Evolutionary conservation across 1,140 invertebrate species (phyloP), one percentile per base, ranked within the genome.

Genomic region (Psilanteris sp.): DNA sequence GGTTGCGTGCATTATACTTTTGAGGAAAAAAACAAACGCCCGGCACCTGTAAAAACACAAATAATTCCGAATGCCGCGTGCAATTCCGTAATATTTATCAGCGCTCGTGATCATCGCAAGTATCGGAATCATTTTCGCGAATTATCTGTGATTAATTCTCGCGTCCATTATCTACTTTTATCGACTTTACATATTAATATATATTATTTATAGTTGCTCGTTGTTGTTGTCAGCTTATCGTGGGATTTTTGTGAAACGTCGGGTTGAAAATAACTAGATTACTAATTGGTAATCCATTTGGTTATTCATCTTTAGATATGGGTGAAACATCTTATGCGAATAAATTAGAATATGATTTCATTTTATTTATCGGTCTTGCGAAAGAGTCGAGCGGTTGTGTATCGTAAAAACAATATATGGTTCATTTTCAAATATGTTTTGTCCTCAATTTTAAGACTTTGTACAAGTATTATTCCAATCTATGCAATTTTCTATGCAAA

Each of bases 31-130:
- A 70, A 52, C 7, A 68, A 48, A 52, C 41, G 14, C 29, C 29
- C 15, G 29, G 14, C 55, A 71, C 31, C 46, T 54, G 55, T 54
- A 10, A 39, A 31, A 62, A 71, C 46, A 55, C 27, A 48, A 50
- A 52, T 34, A 31, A 50, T 41, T 67, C 46, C 10, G 39, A 44
- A 18, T 11, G 37, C 15, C 43, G 44, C 59, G 34, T 8, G 29
- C 15, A 57, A 68, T 55, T 67, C 39, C 39, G 37, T 64, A 34
- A 44, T 20, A 27, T 52, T 57, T 52, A 70, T 52, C 54, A 50
- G 31, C 15, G 20, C 16, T 32, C 22, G 37, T 26, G 57, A 48
- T 48, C 15, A 20, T 44, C 16, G 31, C 29, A 29, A 22, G 39
- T 11, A 31, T 41, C 34, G 24, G 5, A 37, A 11, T 27, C 29